These are phyloP conservation scores for Marcusenius ussheri DNA, from an alignment of 2,113 vertebrate genomes.

Conservation along the genomic window DNA sequence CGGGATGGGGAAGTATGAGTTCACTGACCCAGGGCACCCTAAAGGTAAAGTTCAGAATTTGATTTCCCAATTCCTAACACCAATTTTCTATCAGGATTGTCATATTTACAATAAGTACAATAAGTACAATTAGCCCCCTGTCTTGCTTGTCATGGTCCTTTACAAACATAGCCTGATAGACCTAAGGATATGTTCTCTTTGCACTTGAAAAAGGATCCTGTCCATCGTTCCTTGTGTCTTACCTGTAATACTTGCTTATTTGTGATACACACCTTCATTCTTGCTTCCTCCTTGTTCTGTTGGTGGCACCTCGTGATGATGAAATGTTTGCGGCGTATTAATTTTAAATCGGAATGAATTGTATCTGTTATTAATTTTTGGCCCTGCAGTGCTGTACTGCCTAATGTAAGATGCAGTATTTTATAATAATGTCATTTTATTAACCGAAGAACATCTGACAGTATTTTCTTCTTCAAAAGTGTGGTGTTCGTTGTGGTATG, in stretches of 20 bases:
- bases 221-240: constrained; percentile 23
- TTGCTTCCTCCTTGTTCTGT: background rate
- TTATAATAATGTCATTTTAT: background rate
- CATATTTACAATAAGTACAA: background rate
- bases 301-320: background rate
- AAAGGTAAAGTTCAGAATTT: constrained; percentile 57
- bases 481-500: background rate
- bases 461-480: background rate
- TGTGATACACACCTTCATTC: background rate
- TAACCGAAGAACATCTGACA: background rate
- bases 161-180: background rate
- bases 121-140: background rate
- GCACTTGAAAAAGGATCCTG: constrained; percentile 13
- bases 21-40: constrained; percentile 75
- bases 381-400: background rate
- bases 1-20: constrained; percentile 75
- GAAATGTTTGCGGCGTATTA: background rate
- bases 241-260: background rate
- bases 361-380: background rate
- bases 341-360: background rate
- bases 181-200: constrained; percentile 31
- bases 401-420: background rate
- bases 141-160: background rate
- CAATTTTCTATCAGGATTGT: background rate
- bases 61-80: background rate